Base-by-base conservation (phyloP, 2,113 vertebrate genomes). In the Chascanopsetta lugubris region DNA sequence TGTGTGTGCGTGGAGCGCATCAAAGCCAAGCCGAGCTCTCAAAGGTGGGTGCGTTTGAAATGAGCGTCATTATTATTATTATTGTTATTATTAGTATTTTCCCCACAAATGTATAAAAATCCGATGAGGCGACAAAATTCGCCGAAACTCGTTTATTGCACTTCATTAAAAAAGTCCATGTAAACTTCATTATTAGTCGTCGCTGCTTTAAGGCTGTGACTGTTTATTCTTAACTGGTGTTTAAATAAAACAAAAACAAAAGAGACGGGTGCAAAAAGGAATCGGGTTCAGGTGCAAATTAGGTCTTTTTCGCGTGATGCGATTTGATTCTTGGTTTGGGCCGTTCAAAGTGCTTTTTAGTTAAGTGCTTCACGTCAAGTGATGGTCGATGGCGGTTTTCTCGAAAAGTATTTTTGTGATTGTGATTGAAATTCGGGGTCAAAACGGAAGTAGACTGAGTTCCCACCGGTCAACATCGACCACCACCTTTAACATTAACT, bases 1-100 rank as follows among this genome's bases (percentile, higher is more conserved):
- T 61, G 58, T 69, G 36, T 40, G 38, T 40, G 46, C 38, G 61
- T 20, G 75, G 59, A 55, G 17, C 25, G 54, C 38, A 66, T 66
- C 63, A 51, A n/a, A 38, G 58, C 40, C 3, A 68, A n/a, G n/a
- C n/a, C n/a, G 83, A 71, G 87, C 89, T 88, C 89, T 89, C 86
- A 77, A 29, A 29, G 85, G 61, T 69, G 51, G 77, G 72, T 58
- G 48, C 45, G 21, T 53, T 77, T 61, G 25, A 61, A 66, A 55
- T 8, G 6, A 60, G 13, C n/a, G n/a, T n/a, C n/a, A 73, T 65
- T 40, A 48, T 47, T 18, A 36, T 11, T n/a, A n/a, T 40, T 40
- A n/a, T 40, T n/a, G 8, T 40, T 40, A 12, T 36, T 13, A 36
- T 36, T 13, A 36, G 10, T 7, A 40, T 61, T 68, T n/a, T 48